Conservation (phyloP, 2,113 vertebrate species). For the Falcunculus frontatus region DNA sequence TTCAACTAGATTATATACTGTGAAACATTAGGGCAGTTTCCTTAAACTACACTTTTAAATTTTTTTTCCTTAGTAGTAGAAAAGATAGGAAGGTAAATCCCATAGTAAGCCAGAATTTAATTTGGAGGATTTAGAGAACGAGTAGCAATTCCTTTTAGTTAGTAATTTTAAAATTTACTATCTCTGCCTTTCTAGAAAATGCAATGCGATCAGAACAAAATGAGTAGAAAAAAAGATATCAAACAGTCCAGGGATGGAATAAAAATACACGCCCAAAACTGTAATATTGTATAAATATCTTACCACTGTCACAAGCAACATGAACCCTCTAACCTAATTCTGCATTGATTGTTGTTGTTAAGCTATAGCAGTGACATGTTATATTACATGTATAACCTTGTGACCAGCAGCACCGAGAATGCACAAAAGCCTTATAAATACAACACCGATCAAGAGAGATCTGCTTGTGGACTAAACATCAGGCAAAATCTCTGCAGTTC, state of each 20-base stretch:
- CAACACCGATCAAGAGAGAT: background rate
- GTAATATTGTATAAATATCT: background rate
- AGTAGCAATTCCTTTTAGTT: background rate
- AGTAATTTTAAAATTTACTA: background rate
- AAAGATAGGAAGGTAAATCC: background rate
- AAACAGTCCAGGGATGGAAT: background rate
- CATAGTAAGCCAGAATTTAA: background rate
- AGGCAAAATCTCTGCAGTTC: background rate
- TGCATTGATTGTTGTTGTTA: background rate
- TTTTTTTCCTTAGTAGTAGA: background rate
- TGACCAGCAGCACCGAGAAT: background rate
- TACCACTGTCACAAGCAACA: background rate
- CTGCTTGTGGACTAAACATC: background rate
- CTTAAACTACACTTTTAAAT: background rate
- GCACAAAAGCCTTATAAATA: background rate
- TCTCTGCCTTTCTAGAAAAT: background rate
- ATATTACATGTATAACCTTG: background rate
- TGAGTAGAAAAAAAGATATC: background rate
- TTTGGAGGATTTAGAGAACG: background rate
- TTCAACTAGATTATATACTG: background rate
- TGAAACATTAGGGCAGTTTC: background rate
- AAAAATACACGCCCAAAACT: rapidly evolving
- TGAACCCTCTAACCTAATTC: background rate
- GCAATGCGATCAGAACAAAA: background rate
- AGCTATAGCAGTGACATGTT: background rate